phyloP scores from a whole-genome alignment of 2,797 vertebrate genomes.

The Phrynocephalus vlangalii region DNA sequence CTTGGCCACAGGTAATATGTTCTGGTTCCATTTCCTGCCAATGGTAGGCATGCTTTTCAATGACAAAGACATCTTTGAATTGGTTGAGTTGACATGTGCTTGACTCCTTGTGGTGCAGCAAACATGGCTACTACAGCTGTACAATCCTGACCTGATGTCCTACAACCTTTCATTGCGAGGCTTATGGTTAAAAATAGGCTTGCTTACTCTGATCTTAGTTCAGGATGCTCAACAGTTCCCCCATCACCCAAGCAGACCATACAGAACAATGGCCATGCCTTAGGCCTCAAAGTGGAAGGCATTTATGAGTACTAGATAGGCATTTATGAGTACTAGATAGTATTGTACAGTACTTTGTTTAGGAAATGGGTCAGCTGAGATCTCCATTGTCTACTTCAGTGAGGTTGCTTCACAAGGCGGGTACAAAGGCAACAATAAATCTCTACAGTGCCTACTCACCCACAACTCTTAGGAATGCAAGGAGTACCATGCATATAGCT shows the following conservation, averaged over 20 bases:
- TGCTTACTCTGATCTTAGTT: background rate
- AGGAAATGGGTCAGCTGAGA: background rate
- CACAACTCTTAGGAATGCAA: background rate
- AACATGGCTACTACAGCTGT: no score
- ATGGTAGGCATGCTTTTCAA: conserved; percentile 2
- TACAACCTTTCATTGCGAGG: background rate
- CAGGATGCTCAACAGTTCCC: background rate
- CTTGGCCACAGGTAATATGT: conserved; percentile 33
- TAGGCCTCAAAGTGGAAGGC: background rate
- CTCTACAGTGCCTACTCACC: background rate
- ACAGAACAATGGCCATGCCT: background rate
- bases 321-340: background rate
- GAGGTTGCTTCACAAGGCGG: background rate
- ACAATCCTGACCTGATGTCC: no score
- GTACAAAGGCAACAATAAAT: background rate
- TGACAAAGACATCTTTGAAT: background rate
- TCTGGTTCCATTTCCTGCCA: conserved; percentile 46
- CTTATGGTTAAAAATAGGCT: background rate
- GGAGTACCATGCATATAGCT: background rate
- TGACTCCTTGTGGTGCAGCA: background rate
- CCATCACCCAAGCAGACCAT: background rate
- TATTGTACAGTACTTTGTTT: background rate
- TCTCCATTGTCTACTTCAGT: background rate
- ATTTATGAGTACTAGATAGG: background rate
- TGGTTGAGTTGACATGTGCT: background rate